phyloP scores from a whole-genome alignment of 2,113 vertebrate genomes.

The Hassar affinis region DNA sequence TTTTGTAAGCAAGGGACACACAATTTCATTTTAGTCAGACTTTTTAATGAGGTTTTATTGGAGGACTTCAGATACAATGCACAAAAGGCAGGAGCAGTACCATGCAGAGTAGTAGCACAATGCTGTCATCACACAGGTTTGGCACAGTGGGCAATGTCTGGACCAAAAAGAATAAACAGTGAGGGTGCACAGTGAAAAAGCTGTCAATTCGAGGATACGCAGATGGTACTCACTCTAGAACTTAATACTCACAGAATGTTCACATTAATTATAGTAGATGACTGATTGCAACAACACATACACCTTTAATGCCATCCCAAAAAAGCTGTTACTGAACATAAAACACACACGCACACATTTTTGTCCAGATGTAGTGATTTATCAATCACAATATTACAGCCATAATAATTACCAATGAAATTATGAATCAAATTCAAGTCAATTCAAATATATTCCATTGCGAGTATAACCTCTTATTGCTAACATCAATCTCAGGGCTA shows the following conservation, averaged over 20 bases:
- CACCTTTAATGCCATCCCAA: slow-evolving; percentile 1
- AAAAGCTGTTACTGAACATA: background rate
- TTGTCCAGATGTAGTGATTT: slow-evolving; percentile 60
- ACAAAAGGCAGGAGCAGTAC: slow-evolving; percentile 41
- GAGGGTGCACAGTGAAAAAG: background rate
- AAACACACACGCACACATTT: slow-evolving; percentile 63
- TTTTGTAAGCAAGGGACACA: slow-evolving; percentile 11
- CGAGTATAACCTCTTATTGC: slow-evolving; percentile 70
- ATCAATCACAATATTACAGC: slow-evolving; percentile 30
- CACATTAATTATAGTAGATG: slow-evolving; percentile 13
- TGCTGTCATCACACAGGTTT: slow-evolving; percentile 51
- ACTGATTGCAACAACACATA: background rate
- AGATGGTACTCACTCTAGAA: slow-evolving; percentile 7
- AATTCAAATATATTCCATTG: slow-evolving; percentile 68
- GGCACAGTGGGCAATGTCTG: slow-evolving; percentile 50
- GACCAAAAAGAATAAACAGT: slow-evolving; percentile 31
- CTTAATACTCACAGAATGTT: background rate
- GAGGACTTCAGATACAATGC: slow-evolving; percentile 52
- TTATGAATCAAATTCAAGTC: slow-evolving; percentile 15
- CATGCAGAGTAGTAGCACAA: slow-evolving; percentile 53
- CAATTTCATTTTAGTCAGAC: slow-evolving; percentile 42
- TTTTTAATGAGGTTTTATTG: slow-evolving; percentile 59
- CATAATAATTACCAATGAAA: slow-evolving; percentile 32
- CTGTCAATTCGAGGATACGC: background rate
- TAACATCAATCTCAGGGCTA: slow-evolving; percentile 69